Conservation (phyloP, 2,888 invertebrate genomes). For the Phaedon cochleariae region DNA sequence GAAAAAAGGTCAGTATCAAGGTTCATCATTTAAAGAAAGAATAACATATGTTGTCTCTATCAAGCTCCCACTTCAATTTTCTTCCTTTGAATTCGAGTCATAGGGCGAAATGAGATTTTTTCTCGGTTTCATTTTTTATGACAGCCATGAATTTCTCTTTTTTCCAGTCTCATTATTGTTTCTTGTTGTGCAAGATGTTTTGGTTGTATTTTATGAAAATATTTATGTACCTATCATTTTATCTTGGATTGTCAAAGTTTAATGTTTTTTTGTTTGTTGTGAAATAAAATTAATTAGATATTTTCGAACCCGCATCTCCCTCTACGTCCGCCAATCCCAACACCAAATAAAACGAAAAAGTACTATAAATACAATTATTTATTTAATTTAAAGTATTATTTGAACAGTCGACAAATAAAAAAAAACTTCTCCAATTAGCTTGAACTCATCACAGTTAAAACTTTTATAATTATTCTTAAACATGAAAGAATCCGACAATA, state of each 20-base stretch:
- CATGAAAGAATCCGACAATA: slow-evolving; percentile 10
- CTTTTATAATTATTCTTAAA: slow-evolving; percentile 8
- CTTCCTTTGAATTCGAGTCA: not conserved
- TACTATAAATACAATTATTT: slow-evolving; percentile 26
- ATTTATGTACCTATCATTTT: slow-evolving; percentile 24
- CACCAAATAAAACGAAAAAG: not conserved
- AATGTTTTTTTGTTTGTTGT: slow-evolving; percentile 38
- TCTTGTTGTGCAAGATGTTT: slow-evolving; percentile 36
- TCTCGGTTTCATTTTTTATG: no score
- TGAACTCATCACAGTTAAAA: slow-evolving; percentile 29
- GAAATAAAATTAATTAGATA: slow-evolving; percentile 40
- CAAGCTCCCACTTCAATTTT: not conserved
- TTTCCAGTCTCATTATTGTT: slow-evolving; percentile 33
- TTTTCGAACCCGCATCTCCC: slow-evolving; percentile 29
- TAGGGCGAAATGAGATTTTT: no score
- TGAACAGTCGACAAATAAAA: slow-evolving; percentile 15
- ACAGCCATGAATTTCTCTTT: no score
- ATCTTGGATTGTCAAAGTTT: slow-evolving; percentile 22
- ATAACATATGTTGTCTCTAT: no score
- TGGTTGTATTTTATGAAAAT: slow-evolving; percentile 16
- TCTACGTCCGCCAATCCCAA: not conserved
- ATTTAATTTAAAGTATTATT: slow-evolving; percentile 16
- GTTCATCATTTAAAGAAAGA: no score
- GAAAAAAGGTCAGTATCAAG: no score
- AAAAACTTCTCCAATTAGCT: slow-evolving; percentile 11